phyloP scores from a whole-genome alignment of 2,113 vertebrate genomes.

The Phalacrocorax brasilianus region DNA sequence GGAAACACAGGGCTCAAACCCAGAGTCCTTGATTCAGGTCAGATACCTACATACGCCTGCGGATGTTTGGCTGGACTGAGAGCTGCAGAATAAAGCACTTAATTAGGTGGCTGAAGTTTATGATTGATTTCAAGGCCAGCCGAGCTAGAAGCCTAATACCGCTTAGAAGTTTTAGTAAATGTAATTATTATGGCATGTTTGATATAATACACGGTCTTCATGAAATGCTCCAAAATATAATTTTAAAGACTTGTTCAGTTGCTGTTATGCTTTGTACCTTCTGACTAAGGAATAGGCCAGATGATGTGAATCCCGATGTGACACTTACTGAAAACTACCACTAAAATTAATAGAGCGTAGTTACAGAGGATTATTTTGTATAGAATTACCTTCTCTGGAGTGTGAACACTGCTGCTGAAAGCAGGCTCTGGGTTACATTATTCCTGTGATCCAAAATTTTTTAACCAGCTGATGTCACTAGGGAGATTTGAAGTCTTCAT shows the following conservation, averaged over 20 bases:
- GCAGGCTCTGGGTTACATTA: slow-evolving; percentile 48
- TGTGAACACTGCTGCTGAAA: slow-evolving; percentile 39
- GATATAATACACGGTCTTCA: background rate
- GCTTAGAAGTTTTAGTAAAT: slow-evolving; percentile 30
- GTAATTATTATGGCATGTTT: slow-evolving; percentile 32
- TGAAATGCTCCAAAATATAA: background rate
- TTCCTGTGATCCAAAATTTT: slow-evolving; percentile 70
- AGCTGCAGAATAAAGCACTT: slow-evolving; percentile 35
- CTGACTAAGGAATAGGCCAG: slow-evolving; percentile 1
- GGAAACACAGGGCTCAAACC: slow-evolving; percentile 46
- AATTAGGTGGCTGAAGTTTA: slow-evolving; percentile 29
- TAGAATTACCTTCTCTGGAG: slow-evolving; percentile 40
- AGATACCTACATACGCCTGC: slow-evolving; percentile 38
- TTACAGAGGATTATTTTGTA: slow-evolving; percentile 32
- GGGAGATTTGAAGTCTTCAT: slow-evolving; percentile 69
- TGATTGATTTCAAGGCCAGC: background rate
- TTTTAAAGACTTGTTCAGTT: background rate
- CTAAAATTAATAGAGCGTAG: slow-evolving; percentile 50
- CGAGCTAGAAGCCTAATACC: background rate
- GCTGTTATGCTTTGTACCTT: background rate
- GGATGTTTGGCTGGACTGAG: background rate
- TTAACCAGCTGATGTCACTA: slow-evolving; percentile 71
- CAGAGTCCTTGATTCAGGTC: slow-evolving; percentile 47
- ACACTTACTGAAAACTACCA: slow-evolving; percentile 34
- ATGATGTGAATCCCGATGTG: slow-evolving; percentile 5